Percentiles rank a stretch among this genome's conserved stretches.
Conservation (phyloP, 2,888 invertebrate genomes). For the Drosophila subquinaria region DNA sequence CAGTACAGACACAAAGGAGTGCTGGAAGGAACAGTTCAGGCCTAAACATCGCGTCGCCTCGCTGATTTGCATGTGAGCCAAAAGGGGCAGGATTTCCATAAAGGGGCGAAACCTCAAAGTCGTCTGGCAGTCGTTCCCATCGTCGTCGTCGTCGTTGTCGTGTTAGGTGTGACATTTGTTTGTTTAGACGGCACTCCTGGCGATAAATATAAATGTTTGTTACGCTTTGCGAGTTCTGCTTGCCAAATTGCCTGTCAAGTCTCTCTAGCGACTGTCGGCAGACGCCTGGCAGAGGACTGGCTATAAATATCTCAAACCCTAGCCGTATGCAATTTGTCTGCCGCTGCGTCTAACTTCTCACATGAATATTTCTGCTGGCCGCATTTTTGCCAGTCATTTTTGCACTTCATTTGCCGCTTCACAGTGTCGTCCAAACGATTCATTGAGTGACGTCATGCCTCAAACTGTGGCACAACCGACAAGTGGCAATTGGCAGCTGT, state of each 20-base stretch:
- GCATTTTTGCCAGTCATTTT: constrained; percentile 62
- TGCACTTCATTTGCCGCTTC: constrained; percentile 64
- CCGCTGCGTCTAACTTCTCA: constrained; percentile 26
- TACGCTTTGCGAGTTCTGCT: constrained; percentile 72
- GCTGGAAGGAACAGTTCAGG: constrained; percentile 29
- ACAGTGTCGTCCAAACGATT: constrained; percentile 46
- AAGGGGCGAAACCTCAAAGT: constrained; percentile 58
- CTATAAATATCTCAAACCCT: constrained; percentile 60
- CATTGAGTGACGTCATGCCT: constrained; percentile 58
- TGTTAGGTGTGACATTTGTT: constrained; percentile 73
- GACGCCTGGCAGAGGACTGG: constrained; percentile 29
- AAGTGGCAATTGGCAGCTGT: constrained; percentile 27
- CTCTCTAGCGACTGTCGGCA: constrained; percentile 24
- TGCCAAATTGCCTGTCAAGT: constrained; percentile 78
- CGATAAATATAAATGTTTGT: constrained; percentile 78
- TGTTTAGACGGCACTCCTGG: constrained; percentile 71
- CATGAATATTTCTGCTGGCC: constrained; percentile 35
- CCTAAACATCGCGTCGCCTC: constrained; percentile 54
- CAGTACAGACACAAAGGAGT: constrained; percentile 26
- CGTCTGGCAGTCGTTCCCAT: constrained; percentile 52
- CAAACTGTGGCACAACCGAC: constrained; percentile 39
- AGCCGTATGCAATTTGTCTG: constrained; percentile 64
- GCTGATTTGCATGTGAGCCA: constrained; percentile 69
- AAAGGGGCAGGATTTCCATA: constrained; percentile 24
- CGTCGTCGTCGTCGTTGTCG: constrained; percentile 27